Evolutionary conservation across 2,797 vertebrate genomes (phyloP), one percentile per base, ranked within the genome.

Genomic region (Mareca penelope): DNA sequence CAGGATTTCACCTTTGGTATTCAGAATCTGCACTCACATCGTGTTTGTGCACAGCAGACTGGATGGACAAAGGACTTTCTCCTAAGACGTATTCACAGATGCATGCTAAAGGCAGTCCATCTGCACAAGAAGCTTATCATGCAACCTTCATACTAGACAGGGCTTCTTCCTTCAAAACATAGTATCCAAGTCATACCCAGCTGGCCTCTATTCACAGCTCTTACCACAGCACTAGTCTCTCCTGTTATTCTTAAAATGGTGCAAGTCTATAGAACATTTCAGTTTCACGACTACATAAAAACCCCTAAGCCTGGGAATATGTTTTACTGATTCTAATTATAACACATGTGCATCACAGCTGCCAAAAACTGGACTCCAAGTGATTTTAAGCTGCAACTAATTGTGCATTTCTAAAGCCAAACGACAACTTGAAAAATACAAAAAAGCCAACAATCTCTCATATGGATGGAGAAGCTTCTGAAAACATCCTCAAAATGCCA

Each of bases 401-500:
- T 56, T 89, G 72, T 80, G 48, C 37, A 61, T 80, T 92, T 90
- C 35, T 80, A 79, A 92, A 88, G 63, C 65, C 69, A 93, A 94
- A 71, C 56, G 31, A 91, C 87, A 96, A 85, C 48, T 88, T 68
- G 61, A 80, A 94, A 90, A 86, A 92, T 35, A 76, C 3, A 26
- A 65, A 76, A 94, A 78, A 68, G 86, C 21, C 84, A 95, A 90
- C 71, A 92, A 63, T 40, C 46, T 90, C 80, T 89, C 65, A 61
- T 11, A 77, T 0, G 2, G 53, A 88, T 39, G n/a, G 44, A 95
- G 92, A 92, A 13, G 23, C 87, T 95, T 91, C 77, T 94, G 89
- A 89, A 93, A 94, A 95, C 81, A 90, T 89, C 55, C n/a, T 89
- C 72, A 70, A 94, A 93, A 92, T 59, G 72, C 85, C 81, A 80